Percentiles rank a stretch among this genome's conserved stretches.
Evolutionary conservation across 2,113 vertebrate genomes (phyloP).

Genomic region (Pipa parva): DNA sequence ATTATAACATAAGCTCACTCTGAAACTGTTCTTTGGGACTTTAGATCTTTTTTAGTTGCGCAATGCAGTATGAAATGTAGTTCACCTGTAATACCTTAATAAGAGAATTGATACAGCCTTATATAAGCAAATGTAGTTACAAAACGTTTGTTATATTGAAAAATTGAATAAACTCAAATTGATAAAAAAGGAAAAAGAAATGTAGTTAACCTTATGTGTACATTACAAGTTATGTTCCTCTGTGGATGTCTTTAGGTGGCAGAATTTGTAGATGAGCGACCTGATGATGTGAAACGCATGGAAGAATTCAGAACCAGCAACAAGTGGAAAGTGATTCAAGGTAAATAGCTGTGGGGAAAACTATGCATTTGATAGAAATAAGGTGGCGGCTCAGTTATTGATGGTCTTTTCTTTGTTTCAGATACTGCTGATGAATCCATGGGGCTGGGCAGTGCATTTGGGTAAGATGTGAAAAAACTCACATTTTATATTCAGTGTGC

Average conservation of each 20-base stretch:
- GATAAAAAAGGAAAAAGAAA: rapidly evolving
- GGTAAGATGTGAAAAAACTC: slow-evolving; percentile 39
- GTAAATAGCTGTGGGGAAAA: slow-evolving; percentile 54
- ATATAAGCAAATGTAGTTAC: too few species aligned
- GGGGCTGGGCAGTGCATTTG: slow-evolving; percentile 23
- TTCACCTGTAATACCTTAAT: too few species aligned
- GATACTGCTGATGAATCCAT: slow-evolving; percentile 49
- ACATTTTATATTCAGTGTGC: too few species aligned
- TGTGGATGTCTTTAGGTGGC: slow-evolving; percentile 86
- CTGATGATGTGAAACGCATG: slow-evolving; percentile 82
- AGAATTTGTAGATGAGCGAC: slow-evolving; percentile 88
- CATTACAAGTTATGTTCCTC: not conserved
- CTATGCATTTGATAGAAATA: too few species aligned
- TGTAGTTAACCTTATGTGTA: too few species aligned
- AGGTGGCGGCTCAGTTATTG: not conserved
- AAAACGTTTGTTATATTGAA: too few species aligned
- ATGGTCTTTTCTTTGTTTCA: slow-evolving; percentile 5
- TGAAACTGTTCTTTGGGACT: too few species aligned
- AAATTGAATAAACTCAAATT: too few species aligned
- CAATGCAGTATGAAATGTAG: too few species aligned
- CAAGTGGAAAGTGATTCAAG: slow-evolving; percentile 88
- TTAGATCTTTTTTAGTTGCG: too few species aligned
- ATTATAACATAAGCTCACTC: too few species aligned
- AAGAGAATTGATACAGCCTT: too few species aligned
- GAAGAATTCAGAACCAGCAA: slow-evolving; percentile 79